Base-by-base conservation (phyloP, 2,888 invertebrate genomes). In the Neoscelio sp. region DNA sequence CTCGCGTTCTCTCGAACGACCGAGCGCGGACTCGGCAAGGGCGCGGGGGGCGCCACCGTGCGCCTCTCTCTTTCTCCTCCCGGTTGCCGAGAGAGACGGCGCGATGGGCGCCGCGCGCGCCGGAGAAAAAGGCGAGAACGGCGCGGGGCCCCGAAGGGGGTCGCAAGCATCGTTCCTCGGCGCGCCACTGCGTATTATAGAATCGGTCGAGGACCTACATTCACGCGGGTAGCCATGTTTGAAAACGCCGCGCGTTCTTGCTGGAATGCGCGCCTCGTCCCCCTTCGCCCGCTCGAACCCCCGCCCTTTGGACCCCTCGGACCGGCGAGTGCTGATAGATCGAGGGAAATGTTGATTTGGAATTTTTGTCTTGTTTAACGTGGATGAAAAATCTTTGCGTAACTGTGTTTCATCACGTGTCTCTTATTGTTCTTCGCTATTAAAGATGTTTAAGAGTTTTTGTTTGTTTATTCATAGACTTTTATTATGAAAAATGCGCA, bases 161-260 rank as follows among this genome's bases (percentile, higher is more conserved):
- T 60, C 68, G 52, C 70, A 44, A 44, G 76, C 76, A 78, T 80
- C 77, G 82, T 56, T 75, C 70, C 35, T 58, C 75, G 82, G 67
- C 79, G 76, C 62, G 73, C 74, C 70, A 73, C 82, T 78, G 82
- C 80, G 82, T 82, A 83, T 82, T 82, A 76, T 84, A 86, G 87
- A 86, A 86, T 88, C 88, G 88, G 89, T 89, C 89, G 89, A 89
- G 89, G 89, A 90, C 89, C 89, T 90, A 90, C 89, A 90, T 90
- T 89, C 89, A 86, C 85, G 85, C 83, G 85, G 83, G 85, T 85
- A 86, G 88, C 88, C 89, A 89, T 89, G 87, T 89, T 89, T 87
- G 87, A 88, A 88, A 89, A 88, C 89, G 75, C 87, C 85, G 84
- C 84, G 85, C 64, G 50, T 35, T 87, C 87, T 83, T 84, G 83